Base-by-base conservation (phyloP, 2,888 invertebrate genomes). In the Amaurobius ferox region DNA sequence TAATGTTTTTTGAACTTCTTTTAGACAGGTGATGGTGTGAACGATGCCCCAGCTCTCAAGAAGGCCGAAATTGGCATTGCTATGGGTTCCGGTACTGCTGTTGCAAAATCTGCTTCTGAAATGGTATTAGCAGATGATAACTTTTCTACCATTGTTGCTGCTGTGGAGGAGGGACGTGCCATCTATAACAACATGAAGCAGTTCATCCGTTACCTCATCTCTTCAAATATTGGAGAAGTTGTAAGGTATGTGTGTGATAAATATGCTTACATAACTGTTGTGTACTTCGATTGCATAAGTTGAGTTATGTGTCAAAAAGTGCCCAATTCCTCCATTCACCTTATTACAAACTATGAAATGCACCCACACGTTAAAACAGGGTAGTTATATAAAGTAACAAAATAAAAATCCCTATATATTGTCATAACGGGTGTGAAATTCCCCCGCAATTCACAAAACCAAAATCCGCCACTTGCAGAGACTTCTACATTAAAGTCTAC, bases 171-270 rank as follows among this genome's bases (percentile, higher is more conserved):
- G 94, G 98, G 99, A 91, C 97, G 99, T 91, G 99, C 99, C 92
- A 99, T 99, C 93, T 99, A 99, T 94, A 99, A 99, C 94, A 99
- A 99, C 95, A 99, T 99, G 99, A 99, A 99, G 93, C 99, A 99
- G 93, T 99, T 99, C 93, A 99, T 99, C 93, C 97, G 99, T 91
- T 99, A 99, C 92, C 94, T 99, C 91, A 99, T 99, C 93, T 99
- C 99, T 67, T 99, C 99, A 91, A 99, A 99, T 94, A 98, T 99
- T 93, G 99, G 99, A 93, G 99, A 99, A 93, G 95, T 95, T 90
- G 93, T 94, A 88, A 92, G 93, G 93, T 93, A 89, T 39, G 9
- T n/a, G n/a, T n/a, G n/a, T n/a, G n/a, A n/a, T n/a, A n/a, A n/a
- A n/a, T n/a, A n/a, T n/a, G n/a, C n/a, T n/a, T n/a, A n/a, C n/a